Conservation (phyloP, 2,888 invertebrate species). For the Rhodophaea formosa region DNA sequence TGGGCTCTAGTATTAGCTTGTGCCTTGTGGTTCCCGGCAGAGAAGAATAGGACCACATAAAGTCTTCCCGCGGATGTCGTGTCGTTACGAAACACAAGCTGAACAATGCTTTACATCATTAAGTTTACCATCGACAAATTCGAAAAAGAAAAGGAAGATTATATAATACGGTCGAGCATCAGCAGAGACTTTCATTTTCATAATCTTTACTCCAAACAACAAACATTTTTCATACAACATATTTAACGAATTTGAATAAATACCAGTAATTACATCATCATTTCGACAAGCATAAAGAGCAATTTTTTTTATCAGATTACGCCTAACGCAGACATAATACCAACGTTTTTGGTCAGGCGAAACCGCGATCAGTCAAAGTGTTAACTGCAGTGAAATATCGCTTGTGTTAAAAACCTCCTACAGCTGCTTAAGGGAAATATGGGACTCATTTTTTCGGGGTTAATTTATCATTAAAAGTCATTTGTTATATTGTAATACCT, state of each 20-base stretch:
- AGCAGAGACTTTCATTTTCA: too few species aligned
- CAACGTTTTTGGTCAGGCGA: slow-evolving; percentile 2
- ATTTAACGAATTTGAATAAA: background rate
- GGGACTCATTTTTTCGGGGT: background rate
- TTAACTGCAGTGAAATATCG: background rate
- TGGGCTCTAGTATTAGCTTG: too few species aligned
- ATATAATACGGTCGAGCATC: too few species aligned
- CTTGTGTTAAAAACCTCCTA: background rate
- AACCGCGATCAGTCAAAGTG: background rate
- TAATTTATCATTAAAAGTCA: background rate
- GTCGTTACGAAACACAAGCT: too few species aligned
- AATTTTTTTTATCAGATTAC: background rate
- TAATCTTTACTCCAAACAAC: background rate
- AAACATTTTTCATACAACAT: background rate
- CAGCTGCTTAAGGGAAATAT: background rate
- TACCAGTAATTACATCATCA: background rate
- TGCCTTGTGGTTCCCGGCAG: too few species aligned
- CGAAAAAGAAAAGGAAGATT: too few species aligned
- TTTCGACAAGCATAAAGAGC: slow-evolving; percentile 9
- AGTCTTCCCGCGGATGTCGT: too few species aligned
- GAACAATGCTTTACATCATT: too few species aligned
- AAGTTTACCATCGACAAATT: too few species aligned
- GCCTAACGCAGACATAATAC: background rate
- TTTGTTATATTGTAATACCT: too few species aligned
- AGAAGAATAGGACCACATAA: too few species aligned